Evolutionary conservation across 1,140 invertebrate species (phyloP).

Genomic region (Atta texana): DNA sequence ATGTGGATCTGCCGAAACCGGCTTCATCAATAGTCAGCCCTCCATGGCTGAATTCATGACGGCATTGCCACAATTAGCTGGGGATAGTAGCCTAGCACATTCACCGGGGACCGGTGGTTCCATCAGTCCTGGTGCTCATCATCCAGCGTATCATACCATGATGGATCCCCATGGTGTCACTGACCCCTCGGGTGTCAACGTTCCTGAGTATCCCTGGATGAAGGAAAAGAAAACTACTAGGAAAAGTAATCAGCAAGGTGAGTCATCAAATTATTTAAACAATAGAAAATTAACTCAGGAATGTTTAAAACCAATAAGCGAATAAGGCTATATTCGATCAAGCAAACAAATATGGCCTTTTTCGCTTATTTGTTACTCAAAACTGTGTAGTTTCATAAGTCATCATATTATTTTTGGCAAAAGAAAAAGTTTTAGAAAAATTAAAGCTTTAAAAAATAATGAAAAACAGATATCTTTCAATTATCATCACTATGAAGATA

Average conservation of each 20-base stretch:
- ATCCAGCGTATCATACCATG: conserved; percentile 85
- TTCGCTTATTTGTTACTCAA: too few relatives aligned
- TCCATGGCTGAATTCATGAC: conserved; percentile 98
- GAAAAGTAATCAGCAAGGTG: conserved; percentile 95
- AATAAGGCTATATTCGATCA: too few relatives aligned
- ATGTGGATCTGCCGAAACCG: conserved; percentile 90
- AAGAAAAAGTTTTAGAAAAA: background rate
- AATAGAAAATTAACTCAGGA: too few relatives aligned
- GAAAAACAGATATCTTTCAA: background rate
- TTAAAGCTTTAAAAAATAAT: background rate
- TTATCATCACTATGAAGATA: background rate
- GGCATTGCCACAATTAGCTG: conserved; percentile 90
- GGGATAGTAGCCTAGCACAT: conserved; percentile 87
- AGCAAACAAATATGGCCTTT: too few relatives aligned
- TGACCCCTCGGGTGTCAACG: conserved; percentile 90
- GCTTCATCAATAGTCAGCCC: conserved; percentile 96
- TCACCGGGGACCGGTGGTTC: conserved; percentile 87
- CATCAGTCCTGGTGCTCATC: conserved; percentile 88
- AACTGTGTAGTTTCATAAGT: background rate
- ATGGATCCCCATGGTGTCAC: conserved; percentile 88
- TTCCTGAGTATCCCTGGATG: conserved; percentile 98
- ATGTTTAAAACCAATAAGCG: too few relatives aligned
- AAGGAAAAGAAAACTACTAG: conserved; percentile 98
- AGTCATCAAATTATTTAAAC: conserved; percentile 69
- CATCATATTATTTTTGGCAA: background rate